Base-by-base conservation (phyloP, 2,888 invertebrate genomes). In the Thalpophila matura region DNA sequence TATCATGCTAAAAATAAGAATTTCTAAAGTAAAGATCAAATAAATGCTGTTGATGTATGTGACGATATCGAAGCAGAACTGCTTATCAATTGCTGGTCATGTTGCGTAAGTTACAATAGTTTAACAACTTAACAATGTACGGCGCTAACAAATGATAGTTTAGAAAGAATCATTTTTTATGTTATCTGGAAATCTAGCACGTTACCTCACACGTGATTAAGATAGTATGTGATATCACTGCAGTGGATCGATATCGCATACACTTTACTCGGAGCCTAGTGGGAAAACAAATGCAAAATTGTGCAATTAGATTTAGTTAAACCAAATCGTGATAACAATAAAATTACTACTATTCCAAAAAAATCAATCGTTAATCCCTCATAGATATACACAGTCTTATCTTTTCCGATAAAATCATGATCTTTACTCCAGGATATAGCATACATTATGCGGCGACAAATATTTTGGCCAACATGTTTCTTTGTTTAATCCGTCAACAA, bases 371-470 rank as follows among this genome's bases (percentile, higher is more conserved):
- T 54, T 57, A 60, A 60, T 62, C 64, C 43, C 18, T 57, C 42
- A 58, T 46, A 61, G 59, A 63, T 63, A 77, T 33, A 35, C 22
- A 22, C 3, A 24, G 14, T 57, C 35, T 62, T 67, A 73, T 79
- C 69, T 31, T 27, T 14, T 49, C 3, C 18, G 53, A 68, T 73
- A 68, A n/a, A 68, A 49, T 45, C 12, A 57, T 46, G 12, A 27
- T 35, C 43, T 62, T 55, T 56, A 62, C 37, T 74, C 65, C 80
- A 77, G 67, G 66, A 69, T 74, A 45, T 65, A 24, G 37, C 12
- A 47, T 18, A 20, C 43, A 33, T n/a, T n/a, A n/a, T 27, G 40
- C 5, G 43, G 4, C n/a, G n/a, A 18, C 3, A 27, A 50, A 35
- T 40, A 20, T 37, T 38, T 50, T 38, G 27, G 12, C 5, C 14